These are phyloP conservation scores for Ophioninae sp. DNA, from an alignment of 2,888 invertebrate genomes.

Conservation along the genomic window DNA sequence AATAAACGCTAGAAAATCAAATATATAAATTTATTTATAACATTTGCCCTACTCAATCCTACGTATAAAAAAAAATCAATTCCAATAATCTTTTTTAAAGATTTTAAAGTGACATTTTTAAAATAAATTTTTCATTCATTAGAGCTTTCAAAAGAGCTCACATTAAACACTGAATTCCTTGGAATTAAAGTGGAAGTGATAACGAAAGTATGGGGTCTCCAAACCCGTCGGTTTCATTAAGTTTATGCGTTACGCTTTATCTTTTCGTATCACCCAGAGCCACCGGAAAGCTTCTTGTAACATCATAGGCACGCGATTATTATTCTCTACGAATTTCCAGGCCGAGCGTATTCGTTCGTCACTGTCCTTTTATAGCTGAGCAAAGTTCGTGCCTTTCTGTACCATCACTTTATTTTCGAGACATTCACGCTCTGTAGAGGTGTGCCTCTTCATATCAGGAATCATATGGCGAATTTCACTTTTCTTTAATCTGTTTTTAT, in stretches of 20 bases:
- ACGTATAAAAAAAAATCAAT: not conserved
- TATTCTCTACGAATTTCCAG: constrained; percentile 56
- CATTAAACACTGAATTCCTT: not conserved
- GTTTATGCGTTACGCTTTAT: constrained; percentile 45
- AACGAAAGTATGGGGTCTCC: constrained; percentile 23
- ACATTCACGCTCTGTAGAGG: not conserved
- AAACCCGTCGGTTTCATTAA: constrained; percentile 30
- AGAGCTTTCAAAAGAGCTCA: not conserved
- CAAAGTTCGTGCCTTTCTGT: not conserved
- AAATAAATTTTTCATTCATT: not conserved
- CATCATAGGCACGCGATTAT: constrained; percentile 64
- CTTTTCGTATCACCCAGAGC: constrained; percentile 40
- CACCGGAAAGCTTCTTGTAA: constrained; percentile 52
- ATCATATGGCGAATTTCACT: too few species aligned
- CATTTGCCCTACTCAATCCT: not conserved
- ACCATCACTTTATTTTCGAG: not conserved
- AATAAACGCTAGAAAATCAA: too few species aligned
- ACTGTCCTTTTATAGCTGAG: not conserved
- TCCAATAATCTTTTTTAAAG: not conserved
- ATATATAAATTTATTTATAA: too few species aligned
- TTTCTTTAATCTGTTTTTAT: too few species aligned
- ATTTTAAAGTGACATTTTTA: not conserved
- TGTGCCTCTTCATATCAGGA: not conserved
- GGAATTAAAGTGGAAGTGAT: constrained; percentile 13
- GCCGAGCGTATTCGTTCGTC: constrained; percentile 3